A percentile compares a stretch with the other conserved stretches of the same genome.
Evolutionary conservation across 2,888 invertebrate species (phyloP).

Genomic region (Camponotus fellah): DNA sequence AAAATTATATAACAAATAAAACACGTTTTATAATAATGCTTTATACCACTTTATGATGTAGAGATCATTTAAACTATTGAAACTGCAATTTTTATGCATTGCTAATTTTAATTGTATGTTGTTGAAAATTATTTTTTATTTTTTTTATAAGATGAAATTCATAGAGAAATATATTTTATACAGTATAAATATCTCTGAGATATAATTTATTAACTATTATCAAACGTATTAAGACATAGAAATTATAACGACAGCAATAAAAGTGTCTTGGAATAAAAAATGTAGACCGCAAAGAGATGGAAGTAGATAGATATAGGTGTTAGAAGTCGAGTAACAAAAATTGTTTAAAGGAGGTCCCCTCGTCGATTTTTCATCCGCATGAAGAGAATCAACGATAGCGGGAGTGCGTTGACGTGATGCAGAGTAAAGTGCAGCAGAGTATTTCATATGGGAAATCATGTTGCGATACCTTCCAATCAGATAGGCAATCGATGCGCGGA

Average conservation of each 20-base stretch:
- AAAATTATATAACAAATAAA: not conserved
- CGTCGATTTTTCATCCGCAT: slow-evolving; percentile 30
- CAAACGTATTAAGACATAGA: not conserved
- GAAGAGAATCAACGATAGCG: slow-evolving; percentile 17
- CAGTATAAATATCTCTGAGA: not conserved
- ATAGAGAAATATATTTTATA: not conserved
- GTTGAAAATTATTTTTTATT: not conserved
- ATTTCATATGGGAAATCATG: slow-evolving; percentile 77
- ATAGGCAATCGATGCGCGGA: slow-evolving; percentile 75
- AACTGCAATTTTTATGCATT: not conserved
- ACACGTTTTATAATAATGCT: not conserved
- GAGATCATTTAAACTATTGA: not conserved
- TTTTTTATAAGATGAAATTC: not conserved
- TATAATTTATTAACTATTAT: not conserved
- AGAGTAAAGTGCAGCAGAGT: slow-evolving; percentile 60
- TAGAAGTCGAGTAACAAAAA: slow-evolving; percentile 4
- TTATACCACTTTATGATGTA: not conserved
- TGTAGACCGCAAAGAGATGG: not conserved
- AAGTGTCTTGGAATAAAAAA: not conserved
- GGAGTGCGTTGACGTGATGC: slow-evolving; percentile 45
- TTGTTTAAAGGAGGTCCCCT: slow-evolving; percentile 14
- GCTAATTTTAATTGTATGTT: not conserved
- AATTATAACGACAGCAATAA: not conserved
- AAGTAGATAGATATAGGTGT: not conserved
- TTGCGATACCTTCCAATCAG: slow-evolving; percentile 77